phyloP scores from a whole-genome alignment of 2,888 invertebrate species.

The Sarcophaga rosellei region DNA sequence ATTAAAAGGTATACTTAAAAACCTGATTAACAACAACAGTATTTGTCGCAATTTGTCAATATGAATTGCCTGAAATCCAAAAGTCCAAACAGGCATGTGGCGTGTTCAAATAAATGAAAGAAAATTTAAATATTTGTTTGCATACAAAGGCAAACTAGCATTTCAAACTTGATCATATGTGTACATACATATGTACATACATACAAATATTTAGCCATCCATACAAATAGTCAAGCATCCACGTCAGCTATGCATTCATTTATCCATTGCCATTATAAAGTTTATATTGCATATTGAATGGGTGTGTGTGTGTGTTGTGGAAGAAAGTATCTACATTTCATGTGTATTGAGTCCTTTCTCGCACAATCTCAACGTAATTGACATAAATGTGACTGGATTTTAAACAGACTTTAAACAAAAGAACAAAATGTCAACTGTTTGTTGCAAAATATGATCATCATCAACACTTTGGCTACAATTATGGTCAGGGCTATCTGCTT shows the following conservation, averaged over 20 bases:
- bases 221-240: neutral
- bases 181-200: neutral
- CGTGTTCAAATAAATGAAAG: conserved; percentile 43
- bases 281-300: neutral
- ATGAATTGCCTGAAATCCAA: conserved; percentile 25
- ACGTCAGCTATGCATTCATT: neutral
- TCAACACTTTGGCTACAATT: conserved; percentile 65
- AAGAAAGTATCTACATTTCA: conserved; percentile 12
- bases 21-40: neutral
- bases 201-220: neutral
- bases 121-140: conserved; percentile 61
- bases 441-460: conserved; percentile 50
- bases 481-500: conserved; percentile 58
- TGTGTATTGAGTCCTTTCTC: conserved; percentile 28
- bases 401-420: conserved; percentile 66
- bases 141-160: conserved; percentile 46
- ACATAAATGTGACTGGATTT: conserved; percentile 68
- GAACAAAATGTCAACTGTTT: conserved; percentile 32
- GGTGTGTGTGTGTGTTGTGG: conserved; percentile 2
- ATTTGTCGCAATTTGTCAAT: conserved; percentile 36
- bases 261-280: conserved; percentile 8
- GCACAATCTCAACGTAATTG: conserved; percentile 63
- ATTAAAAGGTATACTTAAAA: conserved; percentile 17
- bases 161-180: conserved; percentile 6
- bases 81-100: neutral